Conservation (phyloP, 2,888 invertebrate species). For the Polia nebulosa region DNA sequence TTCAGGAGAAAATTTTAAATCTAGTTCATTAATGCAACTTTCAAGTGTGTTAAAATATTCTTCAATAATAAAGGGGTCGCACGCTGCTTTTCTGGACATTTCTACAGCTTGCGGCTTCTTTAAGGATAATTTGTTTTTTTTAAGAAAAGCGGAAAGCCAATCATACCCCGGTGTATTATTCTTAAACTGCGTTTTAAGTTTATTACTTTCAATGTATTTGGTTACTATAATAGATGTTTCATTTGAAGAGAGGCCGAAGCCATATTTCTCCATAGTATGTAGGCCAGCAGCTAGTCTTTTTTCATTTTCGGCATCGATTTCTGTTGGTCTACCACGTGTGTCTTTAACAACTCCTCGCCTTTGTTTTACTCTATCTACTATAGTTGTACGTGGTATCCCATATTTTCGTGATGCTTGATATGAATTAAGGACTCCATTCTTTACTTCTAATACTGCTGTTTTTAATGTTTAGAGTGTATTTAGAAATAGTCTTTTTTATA, state of each 20-base stretch:
- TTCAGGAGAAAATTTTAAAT: constrained; percentile 46
- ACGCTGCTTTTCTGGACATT: constrained; percentile 53
- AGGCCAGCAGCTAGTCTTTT: constrained; percentile 38
- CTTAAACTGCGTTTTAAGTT: constrained; percentile 11
- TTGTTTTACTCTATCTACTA: constrained; percentile 44
- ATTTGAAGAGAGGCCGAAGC: constrained; percentile 46
- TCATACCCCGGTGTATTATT: constrained; percentile 8
- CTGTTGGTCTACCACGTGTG: constrained; percentile 36
- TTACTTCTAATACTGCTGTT: no score
- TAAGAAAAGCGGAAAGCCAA: constrained; percentile 5
- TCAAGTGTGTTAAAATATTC: constrained; percentile 55
- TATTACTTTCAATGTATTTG: constrained; percentile 13
- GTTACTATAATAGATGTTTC: constrained; percentile 31
- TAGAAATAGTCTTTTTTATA: no score
- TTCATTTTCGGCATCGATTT: constrained; percentile 35
- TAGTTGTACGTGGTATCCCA: no score
- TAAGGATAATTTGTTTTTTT: constrained; percentile 9
- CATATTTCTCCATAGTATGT: constrained; percentile 48
- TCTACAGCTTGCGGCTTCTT: constrained; percentile 44
- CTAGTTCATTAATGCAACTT: constrained; percentile 38
- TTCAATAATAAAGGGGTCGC: constrained; percentile 56
- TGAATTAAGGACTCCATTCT: no score
- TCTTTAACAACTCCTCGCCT: constrained; percentile 52
- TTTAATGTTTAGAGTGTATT: no score
- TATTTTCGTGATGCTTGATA: no score